Evolutionary conservation across 2,888 invertebrate genomes (phyloP).

Genomic region (Cataglyphis albicans): DNA sequence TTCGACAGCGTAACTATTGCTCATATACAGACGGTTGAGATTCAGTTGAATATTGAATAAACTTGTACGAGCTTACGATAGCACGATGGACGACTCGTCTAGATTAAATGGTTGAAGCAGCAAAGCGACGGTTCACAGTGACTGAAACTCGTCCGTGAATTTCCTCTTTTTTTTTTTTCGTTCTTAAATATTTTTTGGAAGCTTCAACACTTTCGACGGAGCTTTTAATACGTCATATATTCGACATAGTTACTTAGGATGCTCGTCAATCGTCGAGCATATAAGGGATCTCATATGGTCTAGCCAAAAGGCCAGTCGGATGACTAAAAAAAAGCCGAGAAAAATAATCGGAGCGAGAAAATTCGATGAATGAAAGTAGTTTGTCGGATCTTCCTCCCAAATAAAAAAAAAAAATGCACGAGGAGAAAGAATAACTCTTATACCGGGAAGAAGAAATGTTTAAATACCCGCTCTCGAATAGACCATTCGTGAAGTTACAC

Average conservation of each 20-base stretch:
- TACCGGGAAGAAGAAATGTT: neutral
- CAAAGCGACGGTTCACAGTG: constrained; percentile 21
- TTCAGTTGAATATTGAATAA: constrained; percentile 13
- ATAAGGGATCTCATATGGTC: neutral
- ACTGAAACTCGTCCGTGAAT: constrained; percentile 33
- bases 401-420: neutral
- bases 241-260: neutral
- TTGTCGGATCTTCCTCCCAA: neutral
- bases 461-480: neutral
- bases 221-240: constrained; percentile 2
- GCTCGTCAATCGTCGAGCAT: neutral
- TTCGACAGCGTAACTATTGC: constrained; percentile 14
- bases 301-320: neutral
- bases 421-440: neutral
- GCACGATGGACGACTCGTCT: neutral
- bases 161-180: constrained; percentile 22
- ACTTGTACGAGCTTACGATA: constrained; percentile 19
- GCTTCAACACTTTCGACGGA: neutral
- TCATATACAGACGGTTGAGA: neutral
- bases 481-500: neutral
- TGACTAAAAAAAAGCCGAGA: neutral
- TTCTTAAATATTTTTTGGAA: constrained; percentile 22
- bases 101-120: constrained; percentile 33
- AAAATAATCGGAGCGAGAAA: constrained; percentile 22
- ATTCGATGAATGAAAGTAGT: constrained; percentile 16